Conservation (phyloP, 2,888 invertebrate species). For the Sclerodermus sp. region DNA sequence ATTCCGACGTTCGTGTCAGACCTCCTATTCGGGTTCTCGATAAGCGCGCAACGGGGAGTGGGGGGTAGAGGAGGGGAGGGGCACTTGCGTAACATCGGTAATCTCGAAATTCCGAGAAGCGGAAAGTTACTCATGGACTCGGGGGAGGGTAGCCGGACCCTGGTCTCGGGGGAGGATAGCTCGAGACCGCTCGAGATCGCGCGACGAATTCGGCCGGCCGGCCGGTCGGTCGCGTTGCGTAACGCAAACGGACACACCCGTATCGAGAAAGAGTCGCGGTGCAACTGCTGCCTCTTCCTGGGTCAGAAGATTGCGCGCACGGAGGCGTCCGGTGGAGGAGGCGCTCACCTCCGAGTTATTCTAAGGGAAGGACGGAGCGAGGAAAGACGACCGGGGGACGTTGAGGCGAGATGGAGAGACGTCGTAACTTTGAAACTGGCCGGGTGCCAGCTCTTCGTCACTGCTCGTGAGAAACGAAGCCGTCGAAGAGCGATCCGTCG, state of each 20-base stretch:
- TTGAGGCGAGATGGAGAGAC: neutral
- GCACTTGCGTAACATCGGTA: no score
- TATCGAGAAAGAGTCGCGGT: constrained; percentile 45
- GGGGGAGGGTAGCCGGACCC: no score
- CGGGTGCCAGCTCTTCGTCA: neutral
- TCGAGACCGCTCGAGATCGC: no score
- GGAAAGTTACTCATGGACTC: no score
- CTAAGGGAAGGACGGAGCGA: constrained; percentile 40
- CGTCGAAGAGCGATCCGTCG: constrained; percentile 4
- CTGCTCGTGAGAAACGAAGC: constrained; percentile 14
- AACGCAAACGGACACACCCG: constrained; percentile 40
- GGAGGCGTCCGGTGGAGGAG: constrained; percentile 32
- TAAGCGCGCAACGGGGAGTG: no score
- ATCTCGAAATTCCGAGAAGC: no score
- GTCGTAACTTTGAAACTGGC: neutral
- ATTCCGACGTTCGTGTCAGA: neutral
- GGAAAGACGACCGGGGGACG: neutral
- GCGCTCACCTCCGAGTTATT: constrained; percentile 57
- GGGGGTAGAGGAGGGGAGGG: no score
- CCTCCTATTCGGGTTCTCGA: no score
- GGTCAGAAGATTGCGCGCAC: constrained; percentile 32
- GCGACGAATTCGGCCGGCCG: no score
- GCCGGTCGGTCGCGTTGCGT: constrained; percentile 32
- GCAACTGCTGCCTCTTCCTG: constrained; percentile 43
- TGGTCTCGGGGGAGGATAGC: no score